phyloP scores from a whole-genome alignment of 2,113 vertebrate species.

The Prunella himalayana region DNA sequence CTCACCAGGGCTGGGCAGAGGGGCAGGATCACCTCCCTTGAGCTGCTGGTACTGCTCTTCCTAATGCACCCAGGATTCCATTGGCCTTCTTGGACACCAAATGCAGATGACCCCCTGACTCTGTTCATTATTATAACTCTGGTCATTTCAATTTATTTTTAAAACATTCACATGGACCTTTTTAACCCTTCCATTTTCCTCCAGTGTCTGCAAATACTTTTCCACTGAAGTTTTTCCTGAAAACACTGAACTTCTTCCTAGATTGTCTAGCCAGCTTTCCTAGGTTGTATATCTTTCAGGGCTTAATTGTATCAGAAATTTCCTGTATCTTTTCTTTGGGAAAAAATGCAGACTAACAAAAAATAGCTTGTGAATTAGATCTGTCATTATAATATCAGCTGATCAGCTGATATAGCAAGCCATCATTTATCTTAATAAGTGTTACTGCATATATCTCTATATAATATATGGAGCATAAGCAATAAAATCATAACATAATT shows the following conservation, averaged over 20 bases:
- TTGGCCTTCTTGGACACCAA: background rate
- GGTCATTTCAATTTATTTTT: background rate
- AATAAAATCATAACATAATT: background rate
- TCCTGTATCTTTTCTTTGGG: background rate
- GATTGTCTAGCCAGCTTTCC: background rate
- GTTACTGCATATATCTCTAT: background rate
- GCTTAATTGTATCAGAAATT: background rate
- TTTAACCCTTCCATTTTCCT: background rate
- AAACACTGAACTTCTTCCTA: background rate
- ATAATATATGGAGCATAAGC: background rate
- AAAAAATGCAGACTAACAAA: background rate
- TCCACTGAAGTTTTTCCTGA: background rate
- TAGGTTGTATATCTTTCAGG: background rate
- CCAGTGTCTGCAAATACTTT: background rate
- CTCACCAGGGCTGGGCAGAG: background rate
- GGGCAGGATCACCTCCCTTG: background rate
- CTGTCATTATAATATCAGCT: background rate
- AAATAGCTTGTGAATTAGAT: background rate
- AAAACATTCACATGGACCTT: background rate
- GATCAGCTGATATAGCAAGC: background rate
- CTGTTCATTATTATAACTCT: background rate
- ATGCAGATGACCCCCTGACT: background rate
- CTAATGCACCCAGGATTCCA: background rate
- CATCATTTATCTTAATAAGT: background rate
- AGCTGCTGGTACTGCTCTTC: accelerated